These are phyloP conservation scores for Ornithorhynchus anatinus DNA, from an alignment of 2,113 vertebrate genomes.

Conservation along the genomic window DNA sequence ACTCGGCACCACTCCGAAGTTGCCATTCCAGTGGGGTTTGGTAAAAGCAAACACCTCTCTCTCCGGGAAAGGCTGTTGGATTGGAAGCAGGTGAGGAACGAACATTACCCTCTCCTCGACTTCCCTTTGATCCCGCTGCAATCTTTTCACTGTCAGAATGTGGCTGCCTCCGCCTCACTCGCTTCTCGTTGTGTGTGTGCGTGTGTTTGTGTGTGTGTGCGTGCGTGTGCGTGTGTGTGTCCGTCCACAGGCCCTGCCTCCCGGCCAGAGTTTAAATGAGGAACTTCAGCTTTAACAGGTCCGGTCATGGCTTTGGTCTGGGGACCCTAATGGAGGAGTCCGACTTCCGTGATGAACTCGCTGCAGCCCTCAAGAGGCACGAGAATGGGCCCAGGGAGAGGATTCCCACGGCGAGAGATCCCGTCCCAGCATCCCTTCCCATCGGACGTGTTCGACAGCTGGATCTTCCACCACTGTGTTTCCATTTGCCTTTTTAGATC, in stretches of 20 bases:
- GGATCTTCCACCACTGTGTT: background rate
- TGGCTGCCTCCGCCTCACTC: constrained; percentile 1
- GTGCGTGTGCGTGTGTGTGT: too few relatives aligned
- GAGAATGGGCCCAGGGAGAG: background rate
- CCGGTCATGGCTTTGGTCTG: background rate
- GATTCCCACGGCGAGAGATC: background rate
- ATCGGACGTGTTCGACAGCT: background rate
- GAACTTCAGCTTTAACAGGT: background rate
- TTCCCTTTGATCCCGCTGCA: background rate
- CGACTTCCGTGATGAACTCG: background rate
- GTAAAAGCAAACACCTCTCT: background rate
- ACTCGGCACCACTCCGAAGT: background rate
- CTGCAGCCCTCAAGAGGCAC: background rate
- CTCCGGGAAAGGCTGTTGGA: background rate
- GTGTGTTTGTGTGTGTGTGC: too few relatives aligned
- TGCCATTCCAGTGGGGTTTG: background rate
- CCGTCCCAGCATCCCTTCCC: background rate
- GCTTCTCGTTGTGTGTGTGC: background rate
- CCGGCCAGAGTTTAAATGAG: background rate
- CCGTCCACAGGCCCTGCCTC: background rate
- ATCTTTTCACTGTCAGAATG: background rate
- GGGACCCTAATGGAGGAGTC: background rate
- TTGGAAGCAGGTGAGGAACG: constrained; percentile 40
- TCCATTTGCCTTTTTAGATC: background rate
- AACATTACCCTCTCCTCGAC: background rate